Evolutionary conservation across 2,797 vertebrate species (phyloP), one percentile per base, ranked within the genome.

Genomic region (Sebastes diploproa): DNA sequence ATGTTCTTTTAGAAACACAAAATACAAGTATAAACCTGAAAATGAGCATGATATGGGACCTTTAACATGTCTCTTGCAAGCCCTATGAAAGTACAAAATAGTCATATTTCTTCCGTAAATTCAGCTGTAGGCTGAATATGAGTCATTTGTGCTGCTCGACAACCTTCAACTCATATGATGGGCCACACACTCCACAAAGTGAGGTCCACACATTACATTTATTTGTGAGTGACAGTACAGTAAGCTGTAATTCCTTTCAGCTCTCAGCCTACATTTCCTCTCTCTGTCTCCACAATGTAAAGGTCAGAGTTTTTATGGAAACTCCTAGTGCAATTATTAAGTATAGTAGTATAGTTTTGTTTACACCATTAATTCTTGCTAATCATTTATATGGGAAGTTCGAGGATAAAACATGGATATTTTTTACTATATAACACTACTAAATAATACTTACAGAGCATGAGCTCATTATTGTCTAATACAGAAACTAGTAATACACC

Each of bases 401-500:
- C 14, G 56, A 29, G 25, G 56, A 59, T 8, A 59, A 61, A 20
- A 60, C 23, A 58, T 30, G 16, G 5, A 61, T 32, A 32, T 32
- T 12, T 32, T n/a, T 32, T 0, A 25, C 22, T 13, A 42, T 16
- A 50, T 7, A 0, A 50, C 16, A 50, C 13, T 0, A 36, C 16
- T 10, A 34, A 23, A 38, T 10, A 34, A 34, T 34, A 16, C 59
- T 0, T 6, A 34, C 18, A 3, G 3, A 61, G 25, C 59, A 61
- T n/a, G 18, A 32, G 14, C 58, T 18, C 16, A 20, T 60, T 59
- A 25, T 58, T 27, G 3, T 59, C 25, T 59, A 29, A 8, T 20
- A 11, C 29, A 61, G 18, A 61, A 20, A 60, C 0, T 2, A 34
- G 18, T 12, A 34, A 59, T 60, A 30, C 8, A 34, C 60, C 29